Evolutionary conservation across 2,797 vertebrate species (phyloP), one percentile per base, ranked within the genome.

Genomic region (Oryzias sinensis): DNA sequence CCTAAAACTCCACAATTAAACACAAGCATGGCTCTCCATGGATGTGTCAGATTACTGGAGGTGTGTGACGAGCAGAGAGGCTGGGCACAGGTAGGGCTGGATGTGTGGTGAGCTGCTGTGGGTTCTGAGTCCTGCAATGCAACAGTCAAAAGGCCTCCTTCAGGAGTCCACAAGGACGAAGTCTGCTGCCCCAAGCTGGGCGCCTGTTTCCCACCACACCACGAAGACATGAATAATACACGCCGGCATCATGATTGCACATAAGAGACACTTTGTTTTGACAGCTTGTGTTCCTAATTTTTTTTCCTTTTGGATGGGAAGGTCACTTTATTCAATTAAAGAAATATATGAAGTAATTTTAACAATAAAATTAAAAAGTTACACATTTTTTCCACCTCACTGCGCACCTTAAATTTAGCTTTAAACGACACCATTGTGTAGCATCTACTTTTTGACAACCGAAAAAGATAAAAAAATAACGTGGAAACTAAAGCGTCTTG

Each of bases 51-150:
- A 47, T 43, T 51, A 56, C 56, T 15, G 33, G 9, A 16, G 53
- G 41, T 43, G 44, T 43, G 41, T 4, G 22, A 14, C 1, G 17
- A 6, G 42, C 37, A 8, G 6, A 11, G 33, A 22, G 6, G 45
- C 50, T 27, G 74, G 40, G 68, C 56, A 49, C 46, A 50, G 65
- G 64, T 64, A 62, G 25, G 60, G 15, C 25, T 62, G 51, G 44
- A 65, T 62, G 61, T 76, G 71, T n/a, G 53, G 68, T 68, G 63
- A 71, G 82, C 56, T 71, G 74, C 62, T 65, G 67, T 80, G 61
- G 72, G 68, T 70, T 80, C 62, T 50, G 66, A 78, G 80, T 88
- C 75, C 72, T 89, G 55, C 86, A 84, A 87, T 87, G 84, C 80
- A 87, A 83, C 83, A 86, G 73, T 52, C 72, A 84, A 79, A 78